Percentiles rank a stretch among this genome's conserved stretches.
These are phyloP conservation scores for Chloroclysta siterata DNA, from an alignment of 2,888 invertebrate species.

Conservation along the genomic window DNA sequence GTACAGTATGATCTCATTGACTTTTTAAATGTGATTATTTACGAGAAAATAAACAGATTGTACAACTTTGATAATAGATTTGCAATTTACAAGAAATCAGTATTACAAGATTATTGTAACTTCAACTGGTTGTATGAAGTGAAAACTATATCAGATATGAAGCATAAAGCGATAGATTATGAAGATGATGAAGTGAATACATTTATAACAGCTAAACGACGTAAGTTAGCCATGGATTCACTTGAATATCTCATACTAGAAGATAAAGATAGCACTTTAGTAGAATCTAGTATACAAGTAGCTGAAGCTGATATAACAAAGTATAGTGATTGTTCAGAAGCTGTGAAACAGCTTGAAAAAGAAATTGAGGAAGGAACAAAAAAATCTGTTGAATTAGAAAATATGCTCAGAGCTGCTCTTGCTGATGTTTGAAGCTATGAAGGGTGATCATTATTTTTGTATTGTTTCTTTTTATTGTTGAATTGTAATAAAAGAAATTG, in stretches of 20 bases:
- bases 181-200: constrained; percentile 73
- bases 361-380: constrained; percentile 75
- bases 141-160: constrained; percentile 60
- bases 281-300: constrained; percentile 66
- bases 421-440: constrained; percentile 51
- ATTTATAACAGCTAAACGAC: constrained; percentile 69
- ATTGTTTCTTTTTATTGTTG: constrained; percentile 43
- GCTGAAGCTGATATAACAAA: constrained; percentile 65
- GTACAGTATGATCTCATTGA: constrained; percentile 80
- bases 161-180: constrained; percentile 68
- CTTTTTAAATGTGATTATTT: constrained; percentile 81
- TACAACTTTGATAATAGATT: constrained; percentile 74
- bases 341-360: constrained; percentile 76
- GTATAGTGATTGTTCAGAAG: constrained; percentile 65
- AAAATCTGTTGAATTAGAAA: constrained; percentile 78
- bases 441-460: constrained; percentile 43
- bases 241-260: constrained; percentile 72
- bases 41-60: constrained; percentile 80
- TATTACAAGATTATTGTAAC: constrained; percentile 80
- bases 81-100: constrained; percentile 85
- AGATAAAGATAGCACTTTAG: constrained; percentile 69
- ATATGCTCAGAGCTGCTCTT: constrained; percentile 75
- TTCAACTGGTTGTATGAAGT: constrained; percentile 86
- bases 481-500: constrained; percentile 44
- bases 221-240: constrained; percentile 70